A percentile compares a stretch with the other conserved stretches of the same genome.
These are phyloP conservation scores for Elymnias hypermnestra DNA, from an alignment of 1,140 invertebrate species.

Conservation along the genomic window DNA sequence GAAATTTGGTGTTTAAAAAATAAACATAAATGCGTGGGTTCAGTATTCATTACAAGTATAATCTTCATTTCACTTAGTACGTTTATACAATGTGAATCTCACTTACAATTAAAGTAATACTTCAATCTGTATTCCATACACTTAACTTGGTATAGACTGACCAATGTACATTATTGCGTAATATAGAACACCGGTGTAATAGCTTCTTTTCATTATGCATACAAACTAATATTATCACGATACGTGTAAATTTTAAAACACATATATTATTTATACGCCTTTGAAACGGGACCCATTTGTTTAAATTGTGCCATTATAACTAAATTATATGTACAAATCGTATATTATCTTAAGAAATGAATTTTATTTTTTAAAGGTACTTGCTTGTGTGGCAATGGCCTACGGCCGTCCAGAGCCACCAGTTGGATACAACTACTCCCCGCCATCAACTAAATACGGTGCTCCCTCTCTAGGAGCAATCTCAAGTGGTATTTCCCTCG, in stretches of 20 bases:
- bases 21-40: constrained; percentile 13
- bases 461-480: constrained; percentile 45
- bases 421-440: constrained; percentile 67
- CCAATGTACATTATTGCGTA: constrained; percentile 3
- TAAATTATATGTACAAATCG: no score
- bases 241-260: neutral
- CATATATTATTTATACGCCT: neutral
- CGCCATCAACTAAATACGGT: constrained; percentile 51
- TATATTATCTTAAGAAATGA: neutral
- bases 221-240: neutral
- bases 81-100: neutral
- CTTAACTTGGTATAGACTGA: neutral
- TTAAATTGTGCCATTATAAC: neutral
- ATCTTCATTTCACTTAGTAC: constrained; percentile 28
- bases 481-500: constrained; percentile 42
- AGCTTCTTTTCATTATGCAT: neutral
- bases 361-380: constrained; percentile 39
- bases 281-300: neutral
- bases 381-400: constrained; percentile 64
- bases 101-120: constrained; percentile 4
- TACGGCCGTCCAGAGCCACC: constrained; percentile 67
- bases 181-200: constrained; percentile 7
- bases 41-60: constrained; percentile 18
- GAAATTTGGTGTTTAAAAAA: no score
- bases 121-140: constrained; percentile 2